A percentile compares a stretch with the other conserved stretches of the same genome.
Conservation (phyloP, 2,888 invertebrate genomes). For the Dolichopus griseipennis region DNA sequence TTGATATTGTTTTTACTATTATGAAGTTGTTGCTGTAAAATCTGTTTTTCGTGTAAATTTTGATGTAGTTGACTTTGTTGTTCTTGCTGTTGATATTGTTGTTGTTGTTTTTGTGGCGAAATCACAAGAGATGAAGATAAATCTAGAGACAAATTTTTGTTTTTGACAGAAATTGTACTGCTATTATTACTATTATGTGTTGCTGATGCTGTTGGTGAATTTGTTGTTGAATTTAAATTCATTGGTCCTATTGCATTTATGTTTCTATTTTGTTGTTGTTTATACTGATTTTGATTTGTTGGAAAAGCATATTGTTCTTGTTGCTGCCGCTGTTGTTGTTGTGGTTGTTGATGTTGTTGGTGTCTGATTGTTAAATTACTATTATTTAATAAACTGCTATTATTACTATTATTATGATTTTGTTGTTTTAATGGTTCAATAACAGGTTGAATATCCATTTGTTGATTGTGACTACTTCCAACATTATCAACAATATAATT, state of each 20-base stretch:
- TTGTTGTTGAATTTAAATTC: conserved; percentile 9
- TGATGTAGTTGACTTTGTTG: conserved; percentile 19
- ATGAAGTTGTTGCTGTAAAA: conserved; percentile 15
- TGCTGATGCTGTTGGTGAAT: background rate
- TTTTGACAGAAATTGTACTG: conserved; percentile 18
- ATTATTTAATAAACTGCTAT: conserved; percentile 12
- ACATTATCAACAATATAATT: conserved; percentile 1
- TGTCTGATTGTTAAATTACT: conserved; percentile 15
- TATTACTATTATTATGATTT: conserved; percentile 18
- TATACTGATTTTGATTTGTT: background rate
- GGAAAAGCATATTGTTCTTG: conserved; percentile 9
- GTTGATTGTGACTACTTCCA: background rate
- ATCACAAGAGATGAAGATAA: conserved; percentile 10
- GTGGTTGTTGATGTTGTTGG: conserved; percentile 16
- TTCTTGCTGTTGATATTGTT: conserved; percentile 17
- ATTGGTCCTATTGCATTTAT: background rate
- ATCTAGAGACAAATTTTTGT: conserved; percentile 14
- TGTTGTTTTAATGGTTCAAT: conserved; percentile 20
- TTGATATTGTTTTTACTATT: conserved; percentile 11
- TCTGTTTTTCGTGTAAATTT: background rate
- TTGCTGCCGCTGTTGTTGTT: conserved; percentile 11
- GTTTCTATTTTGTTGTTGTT: conserved; percentile 7
- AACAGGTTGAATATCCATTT: conserved; percentile 17
- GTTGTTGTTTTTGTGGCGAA: conserved; percentile 8
- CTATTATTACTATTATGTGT: conserved; percentile 11